These are phyloP conservation scores for Platyrinchus mystaceus DNA, from an alignment of 2,797 vertebrate genomes.

Conservation along the genomic window DNA sequence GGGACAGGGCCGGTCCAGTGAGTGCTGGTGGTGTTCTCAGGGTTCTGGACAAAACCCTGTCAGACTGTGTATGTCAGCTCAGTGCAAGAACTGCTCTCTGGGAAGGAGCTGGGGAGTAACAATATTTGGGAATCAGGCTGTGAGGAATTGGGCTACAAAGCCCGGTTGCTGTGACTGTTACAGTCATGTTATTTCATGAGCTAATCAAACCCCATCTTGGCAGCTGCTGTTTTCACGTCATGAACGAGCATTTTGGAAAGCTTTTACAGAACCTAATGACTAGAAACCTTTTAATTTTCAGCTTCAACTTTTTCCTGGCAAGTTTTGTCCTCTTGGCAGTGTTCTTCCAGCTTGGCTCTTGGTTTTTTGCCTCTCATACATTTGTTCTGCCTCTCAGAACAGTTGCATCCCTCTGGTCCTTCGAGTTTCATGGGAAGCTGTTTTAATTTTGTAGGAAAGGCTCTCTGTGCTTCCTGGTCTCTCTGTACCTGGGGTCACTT, in stretches of 20 bases:
- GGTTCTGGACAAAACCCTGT: neutral
- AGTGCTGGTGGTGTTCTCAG: neutral
- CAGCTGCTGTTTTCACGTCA: neutral
- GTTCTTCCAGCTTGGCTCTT: neutral
- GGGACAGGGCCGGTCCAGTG: accelerated
- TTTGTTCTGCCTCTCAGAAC: neutral
- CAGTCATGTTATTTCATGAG: accelerated
- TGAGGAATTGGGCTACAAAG: neutral
- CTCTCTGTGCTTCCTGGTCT: neutral
- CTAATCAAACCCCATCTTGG: neutral
- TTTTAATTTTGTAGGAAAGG: neutral
- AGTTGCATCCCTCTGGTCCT: neutral
- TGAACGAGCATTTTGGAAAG: neutral
- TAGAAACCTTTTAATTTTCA: neutral
- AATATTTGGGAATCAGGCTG: neutral
- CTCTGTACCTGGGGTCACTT: neutral
- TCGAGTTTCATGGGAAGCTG: neutral
- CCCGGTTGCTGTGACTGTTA: neutral
- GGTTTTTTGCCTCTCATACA: neutral
- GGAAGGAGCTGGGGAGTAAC: neutral
- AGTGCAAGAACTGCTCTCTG: neutral
- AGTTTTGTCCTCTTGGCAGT: neutral
- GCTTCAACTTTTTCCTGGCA: neutral
- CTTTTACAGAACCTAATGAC: neutral
- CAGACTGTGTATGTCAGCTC: neutral